Conservation (phyloP, 2,888 invertebrate species). For the Cryptophagus acutangulus region DNA sequence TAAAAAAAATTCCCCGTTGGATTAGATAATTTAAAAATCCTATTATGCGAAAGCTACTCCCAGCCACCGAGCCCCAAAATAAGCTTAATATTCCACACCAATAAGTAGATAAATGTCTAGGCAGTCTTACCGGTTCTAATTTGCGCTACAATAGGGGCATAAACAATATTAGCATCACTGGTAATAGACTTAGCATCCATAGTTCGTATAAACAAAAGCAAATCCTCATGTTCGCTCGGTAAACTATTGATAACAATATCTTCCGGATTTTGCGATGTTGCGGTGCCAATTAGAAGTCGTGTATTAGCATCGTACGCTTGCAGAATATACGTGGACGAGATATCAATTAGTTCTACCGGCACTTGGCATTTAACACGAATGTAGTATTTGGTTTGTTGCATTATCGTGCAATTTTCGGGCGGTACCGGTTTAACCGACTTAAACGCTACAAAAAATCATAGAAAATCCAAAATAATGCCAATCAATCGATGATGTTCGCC, state of each 20-base stretch:
- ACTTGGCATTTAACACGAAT: conserved; percentile 51
- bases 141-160: conserved; percentile 37
- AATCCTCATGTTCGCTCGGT: conserved; percentile 44
- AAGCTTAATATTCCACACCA: too few relatives aligned
- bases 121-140: conserved; percentile 33
- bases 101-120: too few relatives aligned
- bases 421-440: conserved; percentile 44
- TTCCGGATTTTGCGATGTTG: conserved; percentile 49
- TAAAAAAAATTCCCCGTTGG: too few relatives aligned
- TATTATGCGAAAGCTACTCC: too few relatives aligned
- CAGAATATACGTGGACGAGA: conserved; percentile 48
- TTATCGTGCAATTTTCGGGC: conserved; percentile 53
- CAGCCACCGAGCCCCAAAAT: too few relatives aligned
- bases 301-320: conserved; percentile 54
- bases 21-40: too few relatives aligned
- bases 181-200: conserved; percentile 50
- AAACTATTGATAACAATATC: conserved; percentile 49
- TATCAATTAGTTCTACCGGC: conserved; percentile 37
- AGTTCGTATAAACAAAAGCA: conserved; percentile 51
- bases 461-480: too few relatives aligned
- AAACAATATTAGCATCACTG: conserved; percentile 53
- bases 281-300: conserved; percentile 49
- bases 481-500: too few relatives aligned
- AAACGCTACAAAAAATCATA: too few relatives aligned
- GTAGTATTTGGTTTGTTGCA: conserved; percentile 47